Base-by-base conservation (phyloP, 2,888 invertebrate genomes). In the Urechis unicinctus region DNA sequence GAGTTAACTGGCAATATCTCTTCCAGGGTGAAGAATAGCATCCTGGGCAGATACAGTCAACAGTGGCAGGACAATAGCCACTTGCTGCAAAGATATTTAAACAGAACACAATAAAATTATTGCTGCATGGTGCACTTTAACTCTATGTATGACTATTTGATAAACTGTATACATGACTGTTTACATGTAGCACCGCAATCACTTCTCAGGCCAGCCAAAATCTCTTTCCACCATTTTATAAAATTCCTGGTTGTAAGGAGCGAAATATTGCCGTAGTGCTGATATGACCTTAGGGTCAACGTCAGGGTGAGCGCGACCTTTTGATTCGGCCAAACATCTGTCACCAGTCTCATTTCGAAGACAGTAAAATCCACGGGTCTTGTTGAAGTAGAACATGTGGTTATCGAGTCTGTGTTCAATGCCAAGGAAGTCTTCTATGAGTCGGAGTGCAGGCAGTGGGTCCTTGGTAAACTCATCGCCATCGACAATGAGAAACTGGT, bases 341-440 rank as follows among this genome's bases (percentile, higher is more conserved):
- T 91, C 86, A 70, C 91, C 82, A 66, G 72, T 49, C 73, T 78
- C 75, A 17, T 36, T 36, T 25, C 75, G 65, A 58, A 81, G 77
- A 77, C 95, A 96, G 80, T 89, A 95, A 81, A 97, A 93, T 59
- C 96, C 93, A 79, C 95, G 92, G n/a, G 92, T 92, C 80, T 88
- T 88, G 81, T 97, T 96, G 81, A 92, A 97, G 81, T 94, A 93
- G 79, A 97, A 91, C 79, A 93, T 91, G 77, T 88, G 88, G 44
- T 66, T 60, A 21, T 66, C 66, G 6, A 75, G 63, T 50, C 57
- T 53, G 53, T 68, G 71, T 28, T 64, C 57, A 36, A 75, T 51
- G 1, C 72, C 69, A 4, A 75, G 61, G 58, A 75, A 75, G 13
- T 58, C 55, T 56, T 75, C 74, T 5, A 75, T 66, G 51, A 64